Conservation (phyloP, 2,797 vertebrate genomes). For the Echeneis naucrates region DNA sequence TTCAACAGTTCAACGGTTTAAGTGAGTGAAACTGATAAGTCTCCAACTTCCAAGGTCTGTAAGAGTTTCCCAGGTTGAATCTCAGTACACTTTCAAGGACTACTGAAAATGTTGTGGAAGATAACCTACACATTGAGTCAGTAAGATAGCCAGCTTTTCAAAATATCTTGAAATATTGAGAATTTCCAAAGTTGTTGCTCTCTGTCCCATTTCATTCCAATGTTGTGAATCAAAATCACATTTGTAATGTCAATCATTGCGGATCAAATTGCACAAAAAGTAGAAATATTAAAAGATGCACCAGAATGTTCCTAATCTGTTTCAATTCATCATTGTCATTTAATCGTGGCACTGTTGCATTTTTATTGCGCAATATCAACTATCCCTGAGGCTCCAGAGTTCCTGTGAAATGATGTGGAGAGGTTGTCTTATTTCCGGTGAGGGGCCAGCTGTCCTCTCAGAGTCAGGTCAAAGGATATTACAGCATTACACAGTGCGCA, state of each 20-base stretch:
- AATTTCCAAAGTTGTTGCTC: not conserved
- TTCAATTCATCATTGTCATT: not conserved
- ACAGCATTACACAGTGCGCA: slow-evolving; percentile 15
- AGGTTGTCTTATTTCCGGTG: slow-evolving; percentile 35
- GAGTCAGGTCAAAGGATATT: slow-evolving; percentile 38
- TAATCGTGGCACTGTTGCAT: not conserved
- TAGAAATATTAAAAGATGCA: not conserved
- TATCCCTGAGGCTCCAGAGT: not conserved
- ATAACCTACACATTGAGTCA: not conserved
- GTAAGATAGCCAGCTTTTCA: not conserved
- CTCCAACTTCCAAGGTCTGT: not conserved
- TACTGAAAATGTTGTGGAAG: not conserved
- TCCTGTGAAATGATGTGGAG: slow-evolving; percentile 14
- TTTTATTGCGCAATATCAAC: not conserved
- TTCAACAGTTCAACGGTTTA: too few species aligned
- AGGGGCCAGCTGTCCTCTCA: slow-evolving; percentile 16
- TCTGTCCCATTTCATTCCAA: not conserved
- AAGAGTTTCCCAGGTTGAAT: not conserved
- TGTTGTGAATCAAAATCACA: not conserved
- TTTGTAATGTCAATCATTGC: too few species aligned
- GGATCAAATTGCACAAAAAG: too few species aligned
- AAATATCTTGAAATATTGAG: not conserved
- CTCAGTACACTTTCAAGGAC: not conserved
- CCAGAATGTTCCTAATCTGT: not conserved
- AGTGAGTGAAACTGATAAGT: too few species aligned